These are phyloP conservation scores for Globia sparganii DNA, from an alignment of 2,888 invertebrate species.

Conservation along the genomic window DNA sequence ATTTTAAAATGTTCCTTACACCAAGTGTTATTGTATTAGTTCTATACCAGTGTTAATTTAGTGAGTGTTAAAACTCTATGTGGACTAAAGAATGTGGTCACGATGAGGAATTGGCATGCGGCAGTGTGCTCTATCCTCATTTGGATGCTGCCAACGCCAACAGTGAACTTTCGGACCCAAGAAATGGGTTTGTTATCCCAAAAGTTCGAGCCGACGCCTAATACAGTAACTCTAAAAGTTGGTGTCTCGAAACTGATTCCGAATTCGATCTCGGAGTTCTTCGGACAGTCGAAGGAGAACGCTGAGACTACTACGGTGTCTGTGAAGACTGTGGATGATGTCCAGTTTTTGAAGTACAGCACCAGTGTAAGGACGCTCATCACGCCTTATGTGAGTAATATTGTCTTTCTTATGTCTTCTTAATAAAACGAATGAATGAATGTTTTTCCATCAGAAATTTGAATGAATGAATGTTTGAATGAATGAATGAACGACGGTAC, in stretches of 20 bases:
- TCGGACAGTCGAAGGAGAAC: slow-evolving; percentile 63
- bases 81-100: slow-evolving; percentile 60
- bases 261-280: slow-evolving; percentile 73
- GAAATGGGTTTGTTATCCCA: slow-evolving; percentile 69
- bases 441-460: not conserved
- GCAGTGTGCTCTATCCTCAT: slow-evolving; percentile 71
- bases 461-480: no score
- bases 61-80: slow-evolving; percentile 42
- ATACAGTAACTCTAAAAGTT: slow-evolving; percentile 13
- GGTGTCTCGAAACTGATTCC: slow-evolving; percentile 70
- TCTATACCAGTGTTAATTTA: slow-evolving; percentile 67
- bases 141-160: slow-evolving; percentile 64
- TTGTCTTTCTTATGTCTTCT: not conserved
- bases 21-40: slow-evolving; percentile 33
- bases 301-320: slow-evolving; percentile 24
- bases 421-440: not conserved
- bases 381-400: slow-evolving; percentile 62
- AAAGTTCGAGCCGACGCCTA: slow-evolving; percentile 24
- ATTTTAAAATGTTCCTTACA: slow-evolving; percentile 53
- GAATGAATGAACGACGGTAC: no score
- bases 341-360: slow-evolving; percentile 27
- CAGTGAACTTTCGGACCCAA: slow-evolving; percentile 68
- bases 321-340: slow-evolving; percentile 35
- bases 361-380: slow-evolving; percentile 27
- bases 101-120: slow-evolving; percentile 75